These are phyloP conservation scores for Ciona savignyi DNA, from an alignment of 23 tunicate genomes.

Conservation along the genomic window DNA sequence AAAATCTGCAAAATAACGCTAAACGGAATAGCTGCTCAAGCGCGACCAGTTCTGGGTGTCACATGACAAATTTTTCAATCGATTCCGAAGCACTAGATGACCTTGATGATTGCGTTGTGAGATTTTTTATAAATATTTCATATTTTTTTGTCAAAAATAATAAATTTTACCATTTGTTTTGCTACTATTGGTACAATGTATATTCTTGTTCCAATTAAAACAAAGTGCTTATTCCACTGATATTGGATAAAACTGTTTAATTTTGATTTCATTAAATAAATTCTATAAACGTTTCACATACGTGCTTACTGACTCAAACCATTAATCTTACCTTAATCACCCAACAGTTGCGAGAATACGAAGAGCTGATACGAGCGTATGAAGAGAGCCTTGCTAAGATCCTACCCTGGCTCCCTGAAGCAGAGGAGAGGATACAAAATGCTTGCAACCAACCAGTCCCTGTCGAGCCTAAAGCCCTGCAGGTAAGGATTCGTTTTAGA, in stretches of 20 bases:
- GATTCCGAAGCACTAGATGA: background rate
- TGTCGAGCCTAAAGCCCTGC: slow-evolving; percentile 46
- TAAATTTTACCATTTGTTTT: too few species aligned
- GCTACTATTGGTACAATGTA: too few species aligned
- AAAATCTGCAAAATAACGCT: background rate
- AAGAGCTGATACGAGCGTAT: background rate
- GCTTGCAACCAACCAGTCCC: slow-evolving; percentile 22
- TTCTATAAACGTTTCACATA: too few species aligned
- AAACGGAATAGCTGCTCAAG: slow-evolving; percentile 1
- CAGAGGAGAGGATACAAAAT: slow-evolving; percentile 6
- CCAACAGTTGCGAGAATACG: background rate
- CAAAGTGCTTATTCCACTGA: too few species aligned
- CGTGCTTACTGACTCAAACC: too few species aligned
- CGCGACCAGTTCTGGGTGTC: background rate
- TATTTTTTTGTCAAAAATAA: too few species aligned
- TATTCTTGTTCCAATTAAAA: too few species aligned
- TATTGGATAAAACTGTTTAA: too few species aligned
- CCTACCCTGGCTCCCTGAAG: slow-evolving; percentile 17
- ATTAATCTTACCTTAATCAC: too few species aligned
- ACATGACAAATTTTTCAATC: background rate
- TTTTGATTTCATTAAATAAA: too few species aligned
- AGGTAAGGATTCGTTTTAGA: too few species aligned
- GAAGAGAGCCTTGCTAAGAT: slow-evolving; percentile 1
- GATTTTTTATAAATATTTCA: too few species aligned
- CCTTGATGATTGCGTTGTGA: background rate